phyloP scores from a whole-genome alignment of 1,140 invertebrate genomes.

The Sitophilus oryzae region DNA sequence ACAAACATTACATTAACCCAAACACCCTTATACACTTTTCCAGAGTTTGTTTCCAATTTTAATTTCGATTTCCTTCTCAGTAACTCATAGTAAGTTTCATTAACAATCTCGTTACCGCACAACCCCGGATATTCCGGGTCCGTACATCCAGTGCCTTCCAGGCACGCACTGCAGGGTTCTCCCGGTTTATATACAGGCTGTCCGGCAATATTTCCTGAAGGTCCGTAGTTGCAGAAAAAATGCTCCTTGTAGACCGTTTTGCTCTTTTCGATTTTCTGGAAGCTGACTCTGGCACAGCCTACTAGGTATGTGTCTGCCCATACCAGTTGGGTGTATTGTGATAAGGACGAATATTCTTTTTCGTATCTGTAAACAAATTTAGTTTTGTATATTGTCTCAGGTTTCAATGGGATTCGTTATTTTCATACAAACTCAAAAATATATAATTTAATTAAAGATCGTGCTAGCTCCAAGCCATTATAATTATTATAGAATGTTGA shows the following conservation, averaged over 20 bases:
- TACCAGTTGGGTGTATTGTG: conserved; percentile 46
- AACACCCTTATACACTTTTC: too few relatives aligned
- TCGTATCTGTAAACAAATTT: too few relatives aligned
- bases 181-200: conserved; percentile 36
- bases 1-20: too few relatives aligned
- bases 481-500: too few relatives aligned
- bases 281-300: conserved; percentile 35
- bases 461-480: too few relatives aligned
- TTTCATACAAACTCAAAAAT: too few relatives aligned
- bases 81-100: conserved; percentile 8
- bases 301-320: conserved; percentile 46
- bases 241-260: conserved; percentile 33
- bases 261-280: conserved; percentile 23
- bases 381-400: too few relatives aligned
- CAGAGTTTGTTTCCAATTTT: too few relatives aligned
- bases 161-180: conserved; percentile 31
- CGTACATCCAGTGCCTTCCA: conserved; percentile 32
- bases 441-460: too few relatives aligned
- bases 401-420: too few relatives aligned
- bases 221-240: conserved; percentile 47
- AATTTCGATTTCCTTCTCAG: conserved; percentile 1
- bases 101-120: conserved; percentile 25
- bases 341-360: too few relatives aligned
- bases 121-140: conserved; percentile 30
- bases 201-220: conserved; percentile 41